Percentiles rank a stretch among this genome's conserved stretches.
Evolutionary conservation across 2,888 invertebrate species (phyloP).

Genomic region (Cheiracanthium punctorium): DNA sequence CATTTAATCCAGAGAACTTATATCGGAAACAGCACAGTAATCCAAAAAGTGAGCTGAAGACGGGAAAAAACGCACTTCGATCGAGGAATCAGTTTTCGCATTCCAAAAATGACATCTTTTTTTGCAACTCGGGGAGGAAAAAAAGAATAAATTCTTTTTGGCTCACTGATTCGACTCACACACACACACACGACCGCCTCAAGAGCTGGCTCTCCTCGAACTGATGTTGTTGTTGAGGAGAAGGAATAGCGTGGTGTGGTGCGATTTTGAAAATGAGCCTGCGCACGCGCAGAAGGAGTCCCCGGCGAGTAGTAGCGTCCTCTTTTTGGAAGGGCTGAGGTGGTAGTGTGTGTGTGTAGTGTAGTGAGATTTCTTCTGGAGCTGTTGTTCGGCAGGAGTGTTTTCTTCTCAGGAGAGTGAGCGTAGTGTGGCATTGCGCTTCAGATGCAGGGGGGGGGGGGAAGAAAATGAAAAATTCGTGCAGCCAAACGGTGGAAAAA

Average conservation of each 20-base stretch:
- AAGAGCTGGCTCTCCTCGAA: conserved; percentile 3
- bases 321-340: conserved; percentile 47
- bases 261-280: background rate
- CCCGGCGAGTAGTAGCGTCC: conserved; percentile 42
- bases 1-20: conserved; percentile 35
- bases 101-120: background rate
- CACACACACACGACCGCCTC: background rate
- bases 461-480: too few relatives aligned
- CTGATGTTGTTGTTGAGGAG: conserved; percentile 47
- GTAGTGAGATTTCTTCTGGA: too few relatives aligned
- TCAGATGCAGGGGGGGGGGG: too few relatives aligned
- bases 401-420: background rate
- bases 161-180: background rate
- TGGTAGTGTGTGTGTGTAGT: background rate
- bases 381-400: background rate
- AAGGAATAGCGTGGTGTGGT: conserved; percentile 50
- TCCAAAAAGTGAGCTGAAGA: conserved; percentile 11
- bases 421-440: too few relatives aligned
- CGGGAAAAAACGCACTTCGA: background rate
- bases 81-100: too few relatives aligned
- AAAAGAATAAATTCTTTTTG: too few relatives aligned
- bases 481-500: too few relatives aligned
- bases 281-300: conserved; percentile 63
- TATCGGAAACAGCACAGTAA: background rate
- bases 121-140: too few relatives aligned